These are phyloP conservation scores for Drosophila tristis DNA, from an alignment of 1,140 invertebrate genomes.

Conservation along the genomic window DNA sequence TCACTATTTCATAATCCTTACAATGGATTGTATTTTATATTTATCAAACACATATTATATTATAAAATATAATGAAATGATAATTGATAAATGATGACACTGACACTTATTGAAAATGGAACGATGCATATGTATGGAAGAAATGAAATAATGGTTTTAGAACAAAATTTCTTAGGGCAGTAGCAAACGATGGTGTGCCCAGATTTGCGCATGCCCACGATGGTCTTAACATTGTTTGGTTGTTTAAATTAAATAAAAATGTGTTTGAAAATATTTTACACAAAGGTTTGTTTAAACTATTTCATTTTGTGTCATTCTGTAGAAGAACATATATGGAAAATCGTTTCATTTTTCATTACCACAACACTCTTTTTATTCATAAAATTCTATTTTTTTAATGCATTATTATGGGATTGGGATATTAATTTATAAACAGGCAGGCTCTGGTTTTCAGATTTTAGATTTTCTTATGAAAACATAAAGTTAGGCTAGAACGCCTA, in stretches of 20 bases:
- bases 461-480: too few species aligned
- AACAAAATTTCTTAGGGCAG: slow-evolving; percentile 40
- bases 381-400: too few species aligned
- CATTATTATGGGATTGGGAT: too few species aligned
- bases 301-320: too few species aligned
- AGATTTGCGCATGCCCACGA: neutral
- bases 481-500: too few species aligned
- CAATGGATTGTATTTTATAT: slow-evolving; percentile 25
- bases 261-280: too few species aligned
- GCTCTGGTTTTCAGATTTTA: too few species aligned
- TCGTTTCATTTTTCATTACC: too few species aligned
- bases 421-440: too few species aligned
- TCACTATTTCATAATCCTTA: slow-evolving; percentile 32
- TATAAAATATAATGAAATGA: slow-evolving; percentile 64
- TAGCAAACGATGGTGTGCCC: slow-evolving; percentile 23
- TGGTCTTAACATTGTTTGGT: neutral
- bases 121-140: slow-evolving; percentile 49
- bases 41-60: slow-evolving; percentile 52
- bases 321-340: too few species aligned
- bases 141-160: slow-evolving; percentile 62
- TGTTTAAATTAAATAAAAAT: neutral
- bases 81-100: slow-evolving; percentile 64
- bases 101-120: slow-evolving; percentile 64
- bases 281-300: too few species aligned
- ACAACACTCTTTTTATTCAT: too few species aligned